Conservation (phyloP, 2,113 vertebrate species). For the Alaudala cheleensis region DNA sequence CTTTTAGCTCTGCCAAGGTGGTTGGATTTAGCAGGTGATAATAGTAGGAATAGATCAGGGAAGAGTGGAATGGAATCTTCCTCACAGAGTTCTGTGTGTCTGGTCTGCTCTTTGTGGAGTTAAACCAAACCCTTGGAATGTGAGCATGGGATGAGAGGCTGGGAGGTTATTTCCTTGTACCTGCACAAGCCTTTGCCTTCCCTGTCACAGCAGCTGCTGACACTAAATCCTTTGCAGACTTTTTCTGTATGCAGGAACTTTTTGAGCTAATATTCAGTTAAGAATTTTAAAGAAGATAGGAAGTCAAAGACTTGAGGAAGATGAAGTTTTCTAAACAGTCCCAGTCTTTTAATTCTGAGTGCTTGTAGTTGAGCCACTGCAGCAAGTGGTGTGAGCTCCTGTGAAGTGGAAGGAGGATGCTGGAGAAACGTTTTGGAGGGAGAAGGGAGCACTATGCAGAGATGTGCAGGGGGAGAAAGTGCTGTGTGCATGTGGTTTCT, state of each 20-base stretch:
- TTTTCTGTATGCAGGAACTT: not conserved
- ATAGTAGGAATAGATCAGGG: not conserved
- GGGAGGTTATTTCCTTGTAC: not conserved
- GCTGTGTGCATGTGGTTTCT: not conserved
- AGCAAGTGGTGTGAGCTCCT: fast-evolving
- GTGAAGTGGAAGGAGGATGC: not conserved
- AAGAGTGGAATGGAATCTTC: not conserved
- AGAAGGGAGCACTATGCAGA: not conserved
- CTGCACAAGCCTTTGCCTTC: not conserved
- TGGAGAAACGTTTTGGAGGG: not conserved
- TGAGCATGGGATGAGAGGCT: not conserved
- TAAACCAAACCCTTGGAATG: not conserved
- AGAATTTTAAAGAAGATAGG: not conserved
- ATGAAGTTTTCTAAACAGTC: not conserved
- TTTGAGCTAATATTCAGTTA: not conserved
- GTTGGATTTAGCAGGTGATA: not conserved
- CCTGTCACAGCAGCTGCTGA: not conserved
- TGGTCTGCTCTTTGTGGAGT: not conserved
- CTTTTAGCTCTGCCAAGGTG: not conserved
- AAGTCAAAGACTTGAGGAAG: not conserved
- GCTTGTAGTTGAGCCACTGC: not conserved
- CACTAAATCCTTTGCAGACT: not conserved
- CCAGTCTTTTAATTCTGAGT: not conserved
- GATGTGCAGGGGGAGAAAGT: not conserved
- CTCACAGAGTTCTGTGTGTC: not conserved